Base-by-base conservation (phyloP, 2,113 vertebrate species). In the Anguilla japonica region DNA sequence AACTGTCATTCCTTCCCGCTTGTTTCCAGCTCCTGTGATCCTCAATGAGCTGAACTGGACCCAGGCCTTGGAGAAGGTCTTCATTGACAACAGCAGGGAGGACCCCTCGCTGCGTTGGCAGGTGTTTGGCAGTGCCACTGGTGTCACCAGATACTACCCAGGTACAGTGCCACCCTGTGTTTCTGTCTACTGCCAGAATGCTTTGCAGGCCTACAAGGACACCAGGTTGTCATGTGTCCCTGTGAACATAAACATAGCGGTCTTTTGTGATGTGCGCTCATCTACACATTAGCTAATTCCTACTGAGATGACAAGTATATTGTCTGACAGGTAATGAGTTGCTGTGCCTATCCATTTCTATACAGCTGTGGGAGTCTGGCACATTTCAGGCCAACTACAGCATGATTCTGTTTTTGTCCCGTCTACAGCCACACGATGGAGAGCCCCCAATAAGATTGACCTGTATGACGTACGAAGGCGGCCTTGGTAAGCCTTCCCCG, bases 1-100 rank as follows among this genome's bases (percentile, higher is more conserved):
- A 67, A 67, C 50, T 13, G 50, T 53, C 50, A 53, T 53, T 53
- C 18, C 26, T 0, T 14, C 5, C 53, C 87, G 13, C 86, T 84
- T 84, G 81, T 83, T 86, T 90, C 20, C 0, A 99, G 98, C 98
- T 78, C 98, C 98, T 0, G 94, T 98, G 81, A 99, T 99, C 91
- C 96, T 99, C 86, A 99, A 99, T 0, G 98, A 99, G 92, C 91
- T 99, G 90, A 99, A 98, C 95, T 99, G 98, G 98, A 99, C 98
- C 0, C 97, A 99, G 85, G 97, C 98, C 0, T 92, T 99, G 91
- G 98, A 99, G 93, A 97, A 97, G 0, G 97, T 99, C 6, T 99
- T 99, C 90, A 97, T 98, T 0, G 97, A 98, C 93, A 99, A 99
- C 92, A 96, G 97, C 3, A 95, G 96, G 85, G 97, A 97, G 83